Percentiles rank a stretch among this genome's conserved stretches.
Conservation (phyloP, 2,797 vertebrate species). For the Selene dorsalis region DNA sequence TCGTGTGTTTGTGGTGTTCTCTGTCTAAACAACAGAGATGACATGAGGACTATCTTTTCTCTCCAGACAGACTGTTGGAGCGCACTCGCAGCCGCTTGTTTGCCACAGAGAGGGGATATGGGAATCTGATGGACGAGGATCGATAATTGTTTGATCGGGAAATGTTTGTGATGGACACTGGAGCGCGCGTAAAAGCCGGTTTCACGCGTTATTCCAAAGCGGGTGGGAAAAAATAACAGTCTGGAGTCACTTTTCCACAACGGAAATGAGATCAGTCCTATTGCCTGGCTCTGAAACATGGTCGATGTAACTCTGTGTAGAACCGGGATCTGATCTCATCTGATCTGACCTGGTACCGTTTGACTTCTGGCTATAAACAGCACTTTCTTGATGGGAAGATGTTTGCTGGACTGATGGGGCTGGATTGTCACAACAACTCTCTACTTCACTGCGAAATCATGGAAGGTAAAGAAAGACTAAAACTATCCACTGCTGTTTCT, state of each 20-base stretch:
- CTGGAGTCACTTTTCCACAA: constrained; percentile 66
- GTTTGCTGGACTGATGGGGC: constrained; percentile 83
- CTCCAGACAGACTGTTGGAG: constrained; percentile 6
- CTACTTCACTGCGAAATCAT: constrained; percentile 61
- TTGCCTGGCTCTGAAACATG: constrained; percentile 64
- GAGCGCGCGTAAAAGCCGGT: constrained; percentile 28
- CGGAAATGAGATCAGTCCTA: constrained; percentile 79
- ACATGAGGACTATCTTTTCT: constrained; percentile 9
- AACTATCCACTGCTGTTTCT: background rate
- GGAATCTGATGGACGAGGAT: constrained; percentile 1
- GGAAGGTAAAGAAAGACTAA: constrained; percentile 69
- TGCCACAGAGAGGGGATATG: constrained; percentile 17
- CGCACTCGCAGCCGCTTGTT: constrained; percentile 49
- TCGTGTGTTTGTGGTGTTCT: background rate
- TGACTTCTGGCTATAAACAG: constrained; percentile 7
- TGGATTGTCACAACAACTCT: constrained; percentile 68
- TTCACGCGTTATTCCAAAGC: constrained; percentile 14
- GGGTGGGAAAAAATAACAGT: constrained; percentile 14
- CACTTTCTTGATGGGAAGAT: constrained; percentile 59
- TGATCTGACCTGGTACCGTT: constrained; percentile 19
- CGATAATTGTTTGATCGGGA: constrained; percentile 2
- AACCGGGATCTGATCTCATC: constrained; percentile 36
- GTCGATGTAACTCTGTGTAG: constrained; percentile 43
- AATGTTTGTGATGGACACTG: constrained; percentile 17
- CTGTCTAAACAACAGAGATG: background rate